Evolutionary conservation across 2,888 invertebrate genomes (phyloP), one percentile per base, ranked within the genome.

Genomic region (Synergus itoensis): DNA sequence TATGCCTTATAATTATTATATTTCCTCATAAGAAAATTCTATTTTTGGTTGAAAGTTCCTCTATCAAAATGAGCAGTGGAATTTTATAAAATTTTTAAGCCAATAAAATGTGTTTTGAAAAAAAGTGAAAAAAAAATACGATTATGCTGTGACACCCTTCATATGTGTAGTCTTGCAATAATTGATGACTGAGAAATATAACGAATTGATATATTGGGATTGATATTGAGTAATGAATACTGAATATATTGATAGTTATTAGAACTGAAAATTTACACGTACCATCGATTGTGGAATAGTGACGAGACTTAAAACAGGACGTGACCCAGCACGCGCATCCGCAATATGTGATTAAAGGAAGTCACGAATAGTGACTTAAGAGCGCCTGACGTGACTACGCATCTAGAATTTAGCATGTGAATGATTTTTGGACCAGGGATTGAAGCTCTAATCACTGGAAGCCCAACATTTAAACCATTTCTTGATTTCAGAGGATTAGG

Each of bases 271-370:
- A 64, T 73, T 28, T 16, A 16, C 48, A 73, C 73, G 48, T 90
- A 90, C 88, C 89, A 87, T 86, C 86, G 86, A 73, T 73, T 73
- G 36, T 73, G 48, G n/a, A 45, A 53, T 73, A 86, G 81, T 85
- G 87, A 87, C 84, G 87, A 82, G 82, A 87, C 84, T 86, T 86
- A 87, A 89, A 87, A 87, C 86, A 82, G 89, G 86, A 91, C 91
- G 90, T 92, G 91, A 90, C 87, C 87, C 79, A 83, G 89, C 90
- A 90, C 89, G 84, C 88, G 86, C 85, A 88, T 89, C 88, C 87
- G 89, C 88, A 86, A 87, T 89, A 87, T 89, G 88, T 83, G 81
- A 85, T 84, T 82, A 84, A 86, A 89, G 91, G 91, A 91, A 91
- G 90, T 89, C 89, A 89, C 90, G 91, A 88, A 88, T 87, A 88